Base-by-base conservation (phyloP, 1,140 invertebrate species). In the Ceratoteleas bidentatus region DNA sequence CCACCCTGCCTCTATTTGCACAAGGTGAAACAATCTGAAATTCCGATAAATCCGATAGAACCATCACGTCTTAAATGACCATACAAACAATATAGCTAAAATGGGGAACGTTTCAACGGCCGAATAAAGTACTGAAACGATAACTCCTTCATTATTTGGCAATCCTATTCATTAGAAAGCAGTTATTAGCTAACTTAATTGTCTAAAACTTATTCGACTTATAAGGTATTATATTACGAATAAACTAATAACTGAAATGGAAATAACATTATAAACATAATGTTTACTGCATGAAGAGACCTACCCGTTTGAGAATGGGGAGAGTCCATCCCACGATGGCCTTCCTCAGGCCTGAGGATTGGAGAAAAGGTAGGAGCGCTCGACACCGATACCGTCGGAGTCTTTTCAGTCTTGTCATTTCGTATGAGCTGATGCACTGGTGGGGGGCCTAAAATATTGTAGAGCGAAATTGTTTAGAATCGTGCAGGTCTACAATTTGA, bases 331-430 rank as follows among this genome's bases (percentile, higher is more conserved):
- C 89, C 88, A 72, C 91, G 90, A 72, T 90, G 90, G 43, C 87
- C 88, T 64, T 92, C 90, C 33, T 92, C 91, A 33, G 90, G 86
- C 86, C 91, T 90, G 16, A 92, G 88, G 14, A 92, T 90, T 53
- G 91, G 90, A 50, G 91, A 91, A 70, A 91, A 92, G 10, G 88
- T 91, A 62, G 90, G 88, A 70, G 90, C 88, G 69, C 89, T 91
- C 70, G 91, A 92, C 83, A 91, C 91, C 83, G 91, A 90, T 56
- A 92, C 90, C 73, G 88, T 87, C 68, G 91, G 90, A 58, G 90
- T 83, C 80, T 92, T 91, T 87, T 92, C 91, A 91, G 91, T 92
- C 90, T 92, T 92, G 88, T 92, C 91, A 82, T 92, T 92, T 86
- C 91, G 85, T 88, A 92, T 90, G 66, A 92, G 85, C 86, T 92